Evolutionary conservation across 1,140 invertebrate genomes (phyloP), one percentile per base, ranked within the genome.

Genomic region (Cyclargus thomasi): DNA sequence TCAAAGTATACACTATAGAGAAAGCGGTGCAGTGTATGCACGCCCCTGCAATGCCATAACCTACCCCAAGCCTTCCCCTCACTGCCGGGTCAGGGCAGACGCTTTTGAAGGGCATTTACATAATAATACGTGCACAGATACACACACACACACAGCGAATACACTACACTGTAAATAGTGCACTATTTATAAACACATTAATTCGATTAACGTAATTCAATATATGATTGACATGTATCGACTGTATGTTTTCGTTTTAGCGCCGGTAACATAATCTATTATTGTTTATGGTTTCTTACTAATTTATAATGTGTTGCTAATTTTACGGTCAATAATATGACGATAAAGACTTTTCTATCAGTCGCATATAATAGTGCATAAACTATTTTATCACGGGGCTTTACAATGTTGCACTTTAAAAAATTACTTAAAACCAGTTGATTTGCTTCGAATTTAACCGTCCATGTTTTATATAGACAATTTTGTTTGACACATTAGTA

Each of bases 1-100:
- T 80, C 81, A 75, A 76, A 71, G 74, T 69, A 85, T 78, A 85
- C 84, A 85, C 77, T 79, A 77, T 75, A 74, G 68, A 72, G 74
- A 80, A 76, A 80, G 82, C 78, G 77, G 74, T 75, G 68, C 74
- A 72, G 67, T 76, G 76, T 82, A 80, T 85, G 76, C 86, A 86
- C 86, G 77, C 83, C 81, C 82, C 80, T 87, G 83, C 86, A 88
- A 81, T 82, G 75, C 82, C 83, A 87, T 87, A 86, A 84, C 81
- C 85, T 84, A 87, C 85, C 85, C 81, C 81, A 85, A 86, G 78
- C 78, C 73, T 80, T 83, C 81, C 83, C 84, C 82, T 84, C 79
- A 79, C 77, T 79, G 84, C 80, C 79, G 84, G 82, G 83, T 81
- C 81, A 79, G 81, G 78, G 75, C 79, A 81, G 82, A 83, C 82